Conservation (phyloP, 2,113 vertebrate genomes). For the Oncorhynchus kisutch region DNA sequence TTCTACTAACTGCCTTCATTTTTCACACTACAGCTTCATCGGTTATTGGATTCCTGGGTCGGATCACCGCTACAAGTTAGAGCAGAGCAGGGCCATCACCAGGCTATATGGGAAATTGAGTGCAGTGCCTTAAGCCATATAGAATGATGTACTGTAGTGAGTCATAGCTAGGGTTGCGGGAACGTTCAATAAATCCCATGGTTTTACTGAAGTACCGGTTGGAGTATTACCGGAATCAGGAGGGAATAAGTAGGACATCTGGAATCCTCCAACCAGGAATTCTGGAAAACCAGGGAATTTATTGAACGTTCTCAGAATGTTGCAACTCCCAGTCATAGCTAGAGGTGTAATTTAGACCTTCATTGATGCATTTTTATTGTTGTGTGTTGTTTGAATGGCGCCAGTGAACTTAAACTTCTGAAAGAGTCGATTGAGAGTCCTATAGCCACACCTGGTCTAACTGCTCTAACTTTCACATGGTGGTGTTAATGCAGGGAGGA, state of each 20-base stretch:
- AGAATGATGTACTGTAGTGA: constrained; percentile 24
- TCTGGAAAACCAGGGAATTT: too few species aligned
- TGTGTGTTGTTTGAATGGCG: neutral
- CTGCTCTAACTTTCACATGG: constrained; percentile 18
- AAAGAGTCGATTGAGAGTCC: constrained; percentile 9
- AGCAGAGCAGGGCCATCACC: constrained; percentile 27
- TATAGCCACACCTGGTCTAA: constrained; percentile 5
- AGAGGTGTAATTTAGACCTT: constrained; percentile 11
- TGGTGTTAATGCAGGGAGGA: neutral
- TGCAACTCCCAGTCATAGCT: neutral
- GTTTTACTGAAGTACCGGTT: too few species aligned
- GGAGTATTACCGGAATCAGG: too few species aligned
- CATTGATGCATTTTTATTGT: constrained; percentile 5
- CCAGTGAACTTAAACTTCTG: constrained; percentile 23
- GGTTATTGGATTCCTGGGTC: constrained; percentile 51
- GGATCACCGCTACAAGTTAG: neutral
- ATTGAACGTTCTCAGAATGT: too few species aligned
- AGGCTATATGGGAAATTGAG: constrained; percentile 33
- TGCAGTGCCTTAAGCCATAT: constrained; percentile 21
- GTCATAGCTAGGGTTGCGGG: neutral
- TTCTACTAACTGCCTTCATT: constrained; percentile 61
- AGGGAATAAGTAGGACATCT: too few species aligned
- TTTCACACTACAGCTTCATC: constrained; percentile 65
- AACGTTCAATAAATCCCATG: too few species aligned
- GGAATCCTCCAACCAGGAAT: too few species aligned